Evolutionary conservation across 2,797 vertebrate genomes (phyloP).

Genomic region (Danio jaintianensis): DNA sequence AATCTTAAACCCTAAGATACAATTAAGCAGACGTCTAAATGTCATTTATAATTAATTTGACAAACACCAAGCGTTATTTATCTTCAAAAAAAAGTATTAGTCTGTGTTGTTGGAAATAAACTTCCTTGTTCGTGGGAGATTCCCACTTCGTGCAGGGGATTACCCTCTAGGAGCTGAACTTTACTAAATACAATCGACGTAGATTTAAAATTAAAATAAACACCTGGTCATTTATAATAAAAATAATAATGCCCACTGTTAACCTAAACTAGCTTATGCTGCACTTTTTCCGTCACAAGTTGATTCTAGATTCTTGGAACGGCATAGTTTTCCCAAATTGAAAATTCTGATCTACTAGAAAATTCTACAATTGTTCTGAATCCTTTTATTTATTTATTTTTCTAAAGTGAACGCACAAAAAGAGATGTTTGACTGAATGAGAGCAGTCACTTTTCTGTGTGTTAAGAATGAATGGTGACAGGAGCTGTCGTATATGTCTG

Average conservation of each 20-base stretch:
- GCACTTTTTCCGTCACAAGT: background rate
- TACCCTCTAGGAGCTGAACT: constrained; percentile 50
- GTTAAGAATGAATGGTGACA: background rate
- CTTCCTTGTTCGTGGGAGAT: constrained; percentile 65
- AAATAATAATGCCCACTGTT: background rate
- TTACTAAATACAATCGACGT: background rate
- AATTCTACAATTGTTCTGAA: background rate
- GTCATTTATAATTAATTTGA: background rate
- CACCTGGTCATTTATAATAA: background rate
- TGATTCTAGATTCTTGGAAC: background rate
- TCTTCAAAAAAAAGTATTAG: background rate
- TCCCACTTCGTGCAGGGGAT: constrained; percentile 59
- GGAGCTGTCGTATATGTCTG: background rate
- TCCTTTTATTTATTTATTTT: too few relatives aligned
- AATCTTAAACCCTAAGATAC: background rate
- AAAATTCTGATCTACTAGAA: too few relatives aligned
- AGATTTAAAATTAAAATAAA: background rate
- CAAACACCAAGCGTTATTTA: background rate
- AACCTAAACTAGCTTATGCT: background rate
- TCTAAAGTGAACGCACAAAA: background rate
- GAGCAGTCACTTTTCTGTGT: background rate
- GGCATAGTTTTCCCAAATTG: too few relatives aligned
- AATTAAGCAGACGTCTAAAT: background rate
- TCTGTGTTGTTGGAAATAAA: constrained; percentile 51
- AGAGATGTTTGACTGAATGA: background rate